Evolutionary conservation across 2,888 invertebrate genomes (phyloP), one percentile per base, ranked within the genome.

Genomic region (Ganaspis brasiliensis): DNA sequence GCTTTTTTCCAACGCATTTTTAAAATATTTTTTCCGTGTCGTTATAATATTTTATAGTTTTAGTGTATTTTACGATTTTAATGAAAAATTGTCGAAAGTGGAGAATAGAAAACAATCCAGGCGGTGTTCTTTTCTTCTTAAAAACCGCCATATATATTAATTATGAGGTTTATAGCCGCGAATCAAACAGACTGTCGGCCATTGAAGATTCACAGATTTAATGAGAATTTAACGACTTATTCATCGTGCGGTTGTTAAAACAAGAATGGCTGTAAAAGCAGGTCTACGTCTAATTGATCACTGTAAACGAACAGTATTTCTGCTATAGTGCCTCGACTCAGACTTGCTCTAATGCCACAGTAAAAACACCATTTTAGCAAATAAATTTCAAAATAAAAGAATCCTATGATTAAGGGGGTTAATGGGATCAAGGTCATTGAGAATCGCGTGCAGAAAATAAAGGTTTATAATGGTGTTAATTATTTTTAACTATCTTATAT

Each of bases 171-270:
- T 81, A 81, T 77, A 77, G 77, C 74, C 57, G 61, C 74, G 67
- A 79, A 81, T 79, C 76, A 79, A 81, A 79, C 70, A 77, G 55
- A 57, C 73, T 76, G 75, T 78, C 40, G 67, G 45, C 73, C 61
- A 57, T 61, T 75, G 75, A 78, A 79, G 77, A 79, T 73, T 78
- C 72, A 73, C 74, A 71, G 59, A 77, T 78, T 81, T 81, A 83
- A 83, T 78, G 77, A 79, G 75, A 78, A 79, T 79, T 83, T 79
- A 81, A 81, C 79, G 83, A 79, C 77, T 83, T 79, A 80, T 81
- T 83, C 80, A 81, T 79, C 80, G 77, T 63, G 70, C 72, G 78
- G 75, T 81, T 76, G 77, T 81, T 80, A 75, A 79, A 78, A 80
- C 78, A 78, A 78, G 83, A 80, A 81, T 76, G 76, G 49, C 45